Evolutionary conservation across 2,888 invertebrate genomes (phyloP), one percentile per base, ranked within the genome.

Genomic region (Branchinecta sandiegonensis): DNA sequence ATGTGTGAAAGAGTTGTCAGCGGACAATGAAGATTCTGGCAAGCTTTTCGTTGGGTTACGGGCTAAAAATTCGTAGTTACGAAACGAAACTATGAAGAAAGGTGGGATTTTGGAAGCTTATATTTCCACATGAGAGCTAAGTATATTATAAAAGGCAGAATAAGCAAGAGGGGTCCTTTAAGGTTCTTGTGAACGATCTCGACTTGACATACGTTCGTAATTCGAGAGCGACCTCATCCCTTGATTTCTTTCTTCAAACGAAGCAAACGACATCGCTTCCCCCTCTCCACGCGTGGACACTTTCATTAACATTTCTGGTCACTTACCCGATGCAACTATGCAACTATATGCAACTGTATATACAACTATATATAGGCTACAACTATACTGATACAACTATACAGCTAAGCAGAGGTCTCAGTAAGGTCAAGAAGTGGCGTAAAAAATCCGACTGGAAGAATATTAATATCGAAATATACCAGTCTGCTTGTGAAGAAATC

Each of bases 191-290:
- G 50, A 48, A 48, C 50, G 50, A n/a, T 48, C 50, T n/a, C n/a
- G n/a, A 48, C n/a, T 48, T 48, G 11, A 48, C 50, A 48, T 48
- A 48, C 50, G n/a, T 48, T n/a, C 50, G n/a, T 48, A 48, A 48
- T 48, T 48, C n/a, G 50, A n/a, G n/a, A 48, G 50, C 50, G n/a
- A 48, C 50, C 11, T 48, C 50, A 48, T 11, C 50, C 50, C 50
- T 48, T 48, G 50, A 48, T 48, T 48, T 48, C 50, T 48, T 48
- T 48, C 50, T 48, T 48, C 50, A 48, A 48, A 48, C 50, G 11
- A 48, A 48, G 50, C n/a, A 48, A 48, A 48, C 50, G 50, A 48
- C 50, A 48, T 48, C n/a, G 50, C 50, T n/a, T 48, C 50, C 50
- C 50, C 50, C n/a, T 48, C 50, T 48, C 50, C n/a, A 48, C n/a